Base-by-base conservation (phyloP, 2,113 vertebrate genomes). In the Rhinoptilus africanus region DNA sequence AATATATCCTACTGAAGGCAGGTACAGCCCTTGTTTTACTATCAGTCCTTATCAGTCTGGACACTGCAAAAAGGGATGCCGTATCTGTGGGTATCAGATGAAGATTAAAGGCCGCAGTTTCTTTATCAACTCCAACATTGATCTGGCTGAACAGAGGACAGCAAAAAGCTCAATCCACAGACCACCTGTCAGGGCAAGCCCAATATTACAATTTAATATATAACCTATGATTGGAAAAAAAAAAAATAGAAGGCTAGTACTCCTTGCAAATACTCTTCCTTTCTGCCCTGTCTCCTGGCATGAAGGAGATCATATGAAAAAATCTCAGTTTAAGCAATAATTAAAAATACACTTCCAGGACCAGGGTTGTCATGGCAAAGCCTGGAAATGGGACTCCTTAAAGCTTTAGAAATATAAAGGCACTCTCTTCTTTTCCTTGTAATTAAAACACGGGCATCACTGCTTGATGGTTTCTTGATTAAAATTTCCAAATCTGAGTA, bases 401-500 rank as follows among this genome's bases (percentile, higher is more conserved):
- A 66, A 22, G 34, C 2, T 73, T 35, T 35, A 26, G 27, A 21
- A 28, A 37, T 26, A 22, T 12, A 28, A 60, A 59, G 24, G 15
- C 66, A 35, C 8, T 18, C 2, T 71, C 57, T 82, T 7, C 7
- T 13, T 16, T 56, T 54, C 22, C 12, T 41, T 27, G 14, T 50
- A 21, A 47, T 56, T 45, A 56, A 86, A 93, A 63, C 3, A 5
- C 20, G 6, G 24, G 1, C 17, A 12, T 18, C 3, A 0, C 6
- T 21, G 3, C 26, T 50, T 73, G 12, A 54, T 71, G 41, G 8
- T 45, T 67, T 45, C 60, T 56, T 68, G 37, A 68, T 43, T 43
- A 60, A 68, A 43, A 12, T 85, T 82, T n/a, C 18, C 9, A 51
- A 23, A 54, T 1, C 0, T 1, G 1, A 37, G 6, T 6, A 15